Evolutionary conservation across 1,140 invertebrate species (phyloP).

Genomic region (Lasioglossum baleicum): DNA sequence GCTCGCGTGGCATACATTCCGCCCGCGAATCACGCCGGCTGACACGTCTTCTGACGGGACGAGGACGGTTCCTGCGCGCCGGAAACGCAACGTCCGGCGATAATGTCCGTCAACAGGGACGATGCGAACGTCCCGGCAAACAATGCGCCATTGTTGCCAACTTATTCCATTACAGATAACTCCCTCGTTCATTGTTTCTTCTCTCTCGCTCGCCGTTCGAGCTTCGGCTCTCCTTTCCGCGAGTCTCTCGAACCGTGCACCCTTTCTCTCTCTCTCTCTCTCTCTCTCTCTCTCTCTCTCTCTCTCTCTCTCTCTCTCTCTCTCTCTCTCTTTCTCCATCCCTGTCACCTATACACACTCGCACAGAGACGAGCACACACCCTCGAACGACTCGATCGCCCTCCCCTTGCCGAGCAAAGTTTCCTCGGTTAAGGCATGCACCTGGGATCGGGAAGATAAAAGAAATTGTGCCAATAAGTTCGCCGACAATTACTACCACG

Average conservation of each 20-base stretch:
- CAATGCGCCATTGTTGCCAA: slow-evolving; percentile 80
- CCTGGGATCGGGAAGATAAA: slow-evolving; percentile 60
- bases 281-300: slow-evolving; percentile 13
- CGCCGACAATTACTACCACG: slow-evolving; percentile 57
- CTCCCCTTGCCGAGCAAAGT: no score
- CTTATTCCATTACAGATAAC: slow-evolving; percentile 81
- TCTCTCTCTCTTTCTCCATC: background rate
- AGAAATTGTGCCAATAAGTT: slow-evolving; percentile 64
- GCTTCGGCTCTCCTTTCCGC: slow-evolving; percentile 25
- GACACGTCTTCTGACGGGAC: slow-evolving; percentile 66
- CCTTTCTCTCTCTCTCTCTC: slow-evolving; percentile 25
- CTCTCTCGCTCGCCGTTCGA: slow-evolving; percentile 58
- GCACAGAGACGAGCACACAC: no score
- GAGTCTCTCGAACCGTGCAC: slow-evolving; percentile 8
- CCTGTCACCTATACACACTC: background rate
- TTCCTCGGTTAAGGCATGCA: slow-evolving; percentile 34
- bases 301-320: background rate
- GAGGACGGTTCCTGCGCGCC: slow-evolving; percentile 64
- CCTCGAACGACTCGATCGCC: background rate
- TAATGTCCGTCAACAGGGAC: slow-evolving; percentile 79
- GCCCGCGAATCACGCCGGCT: slow-evolving; percentile 56
- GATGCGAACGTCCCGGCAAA: slow-evolving; percentile 75
- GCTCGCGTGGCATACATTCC: slow-evolving; percentile 66
- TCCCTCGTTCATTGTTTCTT: slow-evolving; percentile 74
- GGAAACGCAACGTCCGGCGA: slow-evolving; percentile 79